Evolutionary conservation across 2,888 invertebrate species (phyloP).

Genomic region (Helleia helle): DNA sequence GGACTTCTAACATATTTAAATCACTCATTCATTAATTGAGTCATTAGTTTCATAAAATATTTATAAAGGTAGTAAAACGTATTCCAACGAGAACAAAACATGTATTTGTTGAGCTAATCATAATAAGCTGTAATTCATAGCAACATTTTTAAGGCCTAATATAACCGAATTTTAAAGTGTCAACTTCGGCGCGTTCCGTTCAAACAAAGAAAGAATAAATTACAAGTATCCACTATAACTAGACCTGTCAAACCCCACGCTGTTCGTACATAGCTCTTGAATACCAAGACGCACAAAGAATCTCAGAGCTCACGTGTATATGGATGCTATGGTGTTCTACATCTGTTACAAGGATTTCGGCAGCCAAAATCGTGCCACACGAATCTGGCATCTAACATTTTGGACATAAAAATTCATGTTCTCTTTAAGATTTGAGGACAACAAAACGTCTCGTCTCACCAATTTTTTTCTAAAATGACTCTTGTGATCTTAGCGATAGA

Average conservation of each 20-base stretch:
- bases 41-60: conserved; percentile 7
- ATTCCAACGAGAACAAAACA: background rate
- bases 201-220: conserved; percentile 71
- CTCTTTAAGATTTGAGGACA: conserved; percentile 4
- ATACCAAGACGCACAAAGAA: conserved; percentile 46
- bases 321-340: conserved; percentile 28
- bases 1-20: too few relatives aligned
- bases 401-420: conserved; percentile 6
- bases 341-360: conserved; percentile 25
- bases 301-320: conserved; percentile 25
- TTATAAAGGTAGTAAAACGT: too few relatives aligned
- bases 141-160: conserved; percentile 1
- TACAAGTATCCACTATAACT: conserved; percentile 35
- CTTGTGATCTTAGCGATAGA: background rate
- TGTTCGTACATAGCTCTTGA: conserved; percentile 25
- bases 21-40: too few relatives aligned
- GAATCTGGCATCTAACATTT: conserved; percentile 5
- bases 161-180: conserved; percentile 31
- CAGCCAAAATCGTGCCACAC: conserved; percentile 3
- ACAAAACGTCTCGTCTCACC: conserved; percentile 9
- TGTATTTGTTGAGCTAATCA: background rate
- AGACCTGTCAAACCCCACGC: conserved; percentile 34
- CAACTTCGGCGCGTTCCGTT: conserved; percentile 48
- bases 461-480: conserved; percentile 2
- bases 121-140: conserved; percentile 9